These are phyloP conservation scores for Leptatherina wallacei DNA, from an alignment of 2,797 vertebrate species.

Conservation along the genomic window DNA sequence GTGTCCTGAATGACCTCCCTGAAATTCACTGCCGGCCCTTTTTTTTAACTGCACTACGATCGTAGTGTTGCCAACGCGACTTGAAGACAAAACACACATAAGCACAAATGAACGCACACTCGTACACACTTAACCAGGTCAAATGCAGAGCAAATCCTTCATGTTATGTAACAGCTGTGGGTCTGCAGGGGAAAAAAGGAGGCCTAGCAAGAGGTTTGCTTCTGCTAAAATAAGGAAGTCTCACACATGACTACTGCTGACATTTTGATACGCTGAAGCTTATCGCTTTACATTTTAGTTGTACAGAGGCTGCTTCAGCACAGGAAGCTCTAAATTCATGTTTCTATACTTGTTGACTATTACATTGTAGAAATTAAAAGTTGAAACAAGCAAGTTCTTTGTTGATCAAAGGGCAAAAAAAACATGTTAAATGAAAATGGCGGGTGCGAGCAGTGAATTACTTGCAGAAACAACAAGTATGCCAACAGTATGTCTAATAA, in stretches of 20 bases:
- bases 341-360: not conserved
- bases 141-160: constrained; percentile 46
- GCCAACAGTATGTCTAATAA: constrained; percentile 29
- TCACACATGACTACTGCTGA: not conserved
- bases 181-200: constrained; percentile 18
- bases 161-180: constrained; percentile 61
- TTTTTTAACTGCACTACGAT: constrained; percentile 52
- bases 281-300: constrained; percentile 18
- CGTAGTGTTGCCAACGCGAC: constrained; percentile 18
- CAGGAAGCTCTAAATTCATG: constrained; percentile 1
- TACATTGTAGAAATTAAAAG: constrained; percentile 3
- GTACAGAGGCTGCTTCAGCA: constrained; percentile 8
- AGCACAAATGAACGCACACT: not conserved
- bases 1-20: constrained; percentile 56
- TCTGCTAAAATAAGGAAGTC: constrained; percentile 26
- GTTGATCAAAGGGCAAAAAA: constrained; percentile 23
- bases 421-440: not conserved
- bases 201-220: not conserved
- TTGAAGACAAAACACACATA: constrained; percentile 31
- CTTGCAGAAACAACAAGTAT: constrained; percentile 29
- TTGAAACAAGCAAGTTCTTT: constrained; percentile 11
- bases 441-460: constrained; percentile 39
- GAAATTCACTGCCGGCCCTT: constrained; percentile 28
- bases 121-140: constrained; percentile 50
- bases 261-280: constrained; percentile 7